phyloP scores from a whole-genome alignment of 2,888 invertebrate genomes.

The Sphaerophoria rueppellii region DNA sequence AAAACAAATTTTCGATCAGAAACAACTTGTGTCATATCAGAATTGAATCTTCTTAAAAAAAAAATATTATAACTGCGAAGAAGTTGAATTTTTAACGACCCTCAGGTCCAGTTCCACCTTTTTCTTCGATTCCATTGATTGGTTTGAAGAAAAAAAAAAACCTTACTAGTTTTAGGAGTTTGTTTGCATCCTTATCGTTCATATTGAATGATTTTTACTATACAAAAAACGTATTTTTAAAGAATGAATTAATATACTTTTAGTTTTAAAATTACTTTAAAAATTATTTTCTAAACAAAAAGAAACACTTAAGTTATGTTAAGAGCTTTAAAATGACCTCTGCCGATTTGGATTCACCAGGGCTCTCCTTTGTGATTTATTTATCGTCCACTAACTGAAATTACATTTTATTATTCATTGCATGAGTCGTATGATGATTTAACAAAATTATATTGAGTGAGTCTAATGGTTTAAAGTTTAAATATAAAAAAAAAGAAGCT shows the following conservation, averaged over 20 bases:
- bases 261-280: background rate
- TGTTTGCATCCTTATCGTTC: conserved; percentile 61
- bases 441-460: no score
- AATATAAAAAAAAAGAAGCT: background rate
- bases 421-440: background rate
- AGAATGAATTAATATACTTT: conserved; percentile 8
- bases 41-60: no score
- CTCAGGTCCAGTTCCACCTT: no score
- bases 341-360: conserved; percentile 28
- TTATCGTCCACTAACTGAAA: background rate
- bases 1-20: no score
- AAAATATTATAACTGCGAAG: no score
- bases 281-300: background rate
- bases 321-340: conserved; percentile 34
- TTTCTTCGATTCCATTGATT: background rate
- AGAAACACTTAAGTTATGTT: conserved; percentile 1
- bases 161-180: conserved; percentile 24
- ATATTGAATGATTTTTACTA: conserved; percentile 62
- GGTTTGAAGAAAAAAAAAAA: conserved; percentile 1
- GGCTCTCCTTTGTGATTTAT: conserved; percentile 16
- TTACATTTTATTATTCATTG: background rate
- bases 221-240: conserved; percentile 46
- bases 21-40: no score
- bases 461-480: no score
- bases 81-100: no score